Evolutionary conservation across 1,140 invertebrate genomes (phyloP).

Genomic region (Cydia amplana): DNA sequence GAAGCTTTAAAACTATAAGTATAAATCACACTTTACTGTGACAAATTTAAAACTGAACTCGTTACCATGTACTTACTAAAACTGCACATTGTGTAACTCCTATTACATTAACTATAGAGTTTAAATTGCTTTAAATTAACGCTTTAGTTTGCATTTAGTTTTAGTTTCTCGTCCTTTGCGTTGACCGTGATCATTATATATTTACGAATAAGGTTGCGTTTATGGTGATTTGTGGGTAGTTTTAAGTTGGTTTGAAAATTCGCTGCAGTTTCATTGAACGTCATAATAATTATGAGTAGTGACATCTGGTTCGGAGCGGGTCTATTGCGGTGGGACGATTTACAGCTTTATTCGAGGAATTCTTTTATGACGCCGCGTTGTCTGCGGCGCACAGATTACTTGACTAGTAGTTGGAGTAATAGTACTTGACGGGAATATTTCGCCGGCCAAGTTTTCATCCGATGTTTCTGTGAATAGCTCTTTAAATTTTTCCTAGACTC

Average conservation of each 20-base stretch:
- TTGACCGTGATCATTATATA: not conserved
- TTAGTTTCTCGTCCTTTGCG: not conserved
- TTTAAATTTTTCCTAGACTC: too few relatives aligned
- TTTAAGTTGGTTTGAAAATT: not conserved
- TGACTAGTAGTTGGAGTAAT: too few relatives aligned
- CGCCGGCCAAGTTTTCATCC: too few relatives aligned
- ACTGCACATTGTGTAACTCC: not conserved
- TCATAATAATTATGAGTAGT: slow-evolving; percentile 31
- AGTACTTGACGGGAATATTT: too few relatives aligned
- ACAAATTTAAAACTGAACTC: slow-evolving; percentile 30
- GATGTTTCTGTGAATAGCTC: too few relatives aligned
- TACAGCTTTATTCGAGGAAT: slow-evolving; percentile 10
- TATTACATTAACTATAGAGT: not conserved
- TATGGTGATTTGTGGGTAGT: not conserved
- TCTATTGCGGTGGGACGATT: slow-evolving; percentile 9
- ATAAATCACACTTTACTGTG: slow-evolving; percentile 28
- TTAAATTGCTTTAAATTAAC: slow-evolving; percentile 15
- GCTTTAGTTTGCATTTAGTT: not conserved
- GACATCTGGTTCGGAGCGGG: slow-evolving; percentile 13
- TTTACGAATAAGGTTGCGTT: not conserved
- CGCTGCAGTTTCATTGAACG: slow-evolving; percentile 27
- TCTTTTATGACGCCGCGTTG: not conserved
- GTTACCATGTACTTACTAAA: slow-evolving; percentile 4
- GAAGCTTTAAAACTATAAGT: slow-evolving; percentile 30
- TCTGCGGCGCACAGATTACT: not conserved